Base-by-base conservation (phyloP, 2,888 invertebrate species). In the Drosophila bunnanda region DNA sequence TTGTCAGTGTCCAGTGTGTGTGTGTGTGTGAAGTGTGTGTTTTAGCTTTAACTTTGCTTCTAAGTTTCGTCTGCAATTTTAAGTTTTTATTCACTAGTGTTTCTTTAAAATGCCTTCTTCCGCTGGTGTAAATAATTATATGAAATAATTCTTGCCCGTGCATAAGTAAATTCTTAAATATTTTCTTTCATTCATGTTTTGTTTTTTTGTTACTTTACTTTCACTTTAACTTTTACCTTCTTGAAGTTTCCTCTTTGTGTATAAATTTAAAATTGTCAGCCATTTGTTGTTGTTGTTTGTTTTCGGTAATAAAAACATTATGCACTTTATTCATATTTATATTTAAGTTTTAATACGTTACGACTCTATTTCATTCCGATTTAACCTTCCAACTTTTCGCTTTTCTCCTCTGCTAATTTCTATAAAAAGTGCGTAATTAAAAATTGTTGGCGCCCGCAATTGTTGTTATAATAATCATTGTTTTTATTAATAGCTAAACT, bases 221-320 rank as follows among this genome's bases (percentile, higher is more conserved):
- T 48, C 22, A 57, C 59, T 52, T 53, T 28, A 46, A 32, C 46
- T 55, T 56, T 54, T 53, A 46, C 61, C 59, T 58, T 34, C 39
- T 44, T 60, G 46, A 50, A 61, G 60, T 58, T 62, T 56, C 12
- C 52, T 64, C 48, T 32, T 50, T 50, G 74, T 85, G 72, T 88
- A 80, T 87, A 85, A 89, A 81, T 87, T 85, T 89, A 87, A 84
- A 85, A 85, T 75, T 88, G 79, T 85, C 84, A 85, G 84, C 84
- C 89, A 76, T 83, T 81, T 80, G 20, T 43, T 86, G 60, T 64
- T 64, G 20, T 43, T 86, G 61, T 64, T 64, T 64, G 15, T 72
- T 68, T 79, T 74, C 46, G 73, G 77, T 77, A 88, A 79, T 82
- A 80, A 89, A 89, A 87, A 82, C 83, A 75, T 82, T 81, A 69